Evolutionary conservation across 1,140 invertebrate genomes (phyloP).

Genomic region (Trinorchestia longiramus): DNA sequence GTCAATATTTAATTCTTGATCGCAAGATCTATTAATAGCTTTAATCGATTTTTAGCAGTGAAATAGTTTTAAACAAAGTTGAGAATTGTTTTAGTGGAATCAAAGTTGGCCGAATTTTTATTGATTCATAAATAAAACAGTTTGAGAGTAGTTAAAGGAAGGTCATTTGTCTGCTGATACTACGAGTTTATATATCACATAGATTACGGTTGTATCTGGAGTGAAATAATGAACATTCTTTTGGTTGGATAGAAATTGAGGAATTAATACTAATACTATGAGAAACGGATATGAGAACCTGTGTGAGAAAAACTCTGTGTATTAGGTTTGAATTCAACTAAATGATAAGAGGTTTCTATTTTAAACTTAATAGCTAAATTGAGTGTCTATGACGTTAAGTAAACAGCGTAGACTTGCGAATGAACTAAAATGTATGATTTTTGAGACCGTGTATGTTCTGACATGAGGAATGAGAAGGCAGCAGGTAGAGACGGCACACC

Average conservation of each 20-base stretch:
- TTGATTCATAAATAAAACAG: neutral
- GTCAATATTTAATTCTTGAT: neutral
- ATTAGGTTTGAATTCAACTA: no score
- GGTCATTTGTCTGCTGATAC: neutral
- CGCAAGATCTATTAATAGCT: neutral
- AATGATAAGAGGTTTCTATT: no score
- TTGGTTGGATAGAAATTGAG: neutral
- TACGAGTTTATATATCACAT: neutral
- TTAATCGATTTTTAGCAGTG: neutral
- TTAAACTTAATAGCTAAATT: no score
- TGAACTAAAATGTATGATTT: no score
- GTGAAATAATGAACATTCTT: neutral
- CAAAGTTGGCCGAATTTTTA: neutral
- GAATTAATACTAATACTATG: neutral
- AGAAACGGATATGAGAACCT: no score
- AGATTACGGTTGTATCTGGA: neutral
- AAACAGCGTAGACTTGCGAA: no score
- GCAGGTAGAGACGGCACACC: no score
- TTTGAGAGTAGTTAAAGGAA: neutral
- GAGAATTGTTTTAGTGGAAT: neutral
- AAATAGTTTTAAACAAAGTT: neutral
- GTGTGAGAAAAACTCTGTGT: no score
- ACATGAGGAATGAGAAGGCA: no score
- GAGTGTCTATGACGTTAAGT: no score
- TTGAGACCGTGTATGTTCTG: no score